phyloP scores from a whole-genome alignment of 2,113 vertebrate species.

The Pelobates fuscus region DNA sequence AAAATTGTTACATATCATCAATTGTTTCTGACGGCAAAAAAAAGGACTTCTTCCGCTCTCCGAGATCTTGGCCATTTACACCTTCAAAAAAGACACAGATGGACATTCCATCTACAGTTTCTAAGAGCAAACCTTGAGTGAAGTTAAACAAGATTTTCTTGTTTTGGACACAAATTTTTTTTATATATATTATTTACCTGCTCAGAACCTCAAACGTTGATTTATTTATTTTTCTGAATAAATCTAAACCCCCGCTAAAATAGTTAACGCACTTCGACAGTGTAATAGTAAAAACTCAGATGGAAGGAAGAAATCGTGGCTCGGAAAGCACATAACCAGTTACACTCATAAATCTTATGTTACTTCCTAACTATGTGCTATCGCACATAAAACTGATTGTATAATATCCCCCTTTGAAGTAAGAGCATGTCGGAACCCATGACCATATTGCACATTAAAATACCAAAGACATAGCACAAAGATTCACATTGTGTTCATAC shows the following conservation, averaged over 20 bases:
- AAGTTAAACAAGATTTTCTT: no score
- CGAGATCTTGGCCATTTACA: no score
- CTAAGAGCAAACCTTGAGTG: no score
- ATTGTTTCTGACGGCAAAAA: no score
- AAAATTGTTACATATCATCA: no score
- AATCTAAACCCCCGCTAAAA: not conserved
- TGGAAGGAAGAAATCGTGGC: not conserved
- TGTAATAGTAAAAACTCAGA: not conserved
- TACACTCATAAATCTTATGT: constrained; percentile 36
- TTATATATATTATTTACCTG: no score
- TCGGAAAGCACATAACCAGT: constrained; percentile 38
- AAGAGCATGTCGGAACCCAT: constrained; percentile 9
- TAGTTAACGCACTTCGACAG: not conserved
- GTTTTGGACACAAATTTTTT: no score
- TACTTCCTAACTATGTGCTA: constrained; percentile 37
- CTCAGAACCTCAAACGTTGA: no score
- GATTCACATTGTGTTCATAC: constrained; percentile 31
- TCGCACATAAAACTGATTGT: constrained; percentile 38
- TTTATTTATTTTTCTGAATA: no score
- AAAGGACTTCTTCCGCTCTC: no score
- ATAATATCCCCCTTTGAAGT: constrained; percentile 27
- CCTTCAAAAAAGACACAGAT: no score
- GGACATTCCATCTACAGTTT: no score
- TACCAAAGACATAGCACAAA: constrained; percentile 22
- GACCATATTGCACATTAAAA: constrained; percentile 29